Evolutionary conservation across 2,113 vertebrate genomes (phyloP).

Genomic region (Lethenteron camtschaticum): DNA sequence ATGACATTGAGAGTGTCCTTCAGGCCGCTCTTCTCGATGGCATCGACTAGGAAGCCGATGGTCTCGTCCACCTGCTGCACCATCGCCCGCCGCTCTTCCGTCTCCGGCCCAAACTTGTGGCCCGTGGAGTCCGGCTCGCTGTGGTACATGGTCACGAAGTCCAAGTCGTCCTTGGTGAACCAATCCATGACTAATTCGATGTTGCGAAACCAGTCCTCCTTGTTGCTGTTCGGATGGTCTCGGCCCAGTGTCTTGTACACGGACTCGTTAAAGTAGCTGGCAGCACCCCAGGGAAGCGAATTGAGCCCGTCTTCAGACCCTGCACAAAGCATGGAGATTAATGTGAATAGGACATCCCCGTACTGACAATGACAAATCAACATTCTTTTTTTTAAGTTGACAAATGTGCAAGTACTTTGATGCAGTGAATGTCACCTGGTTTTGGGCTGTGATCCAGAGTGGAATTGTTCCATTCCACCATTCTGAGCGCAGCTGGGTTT

Average conservation of each 20-base stretch:
- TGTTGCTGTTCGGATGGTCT: constrained; percentile 28
- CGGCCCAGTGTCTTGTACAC: constrained; percentile 20
- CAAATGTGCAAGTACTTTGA: not conserved
- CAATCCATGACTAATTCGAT: constrained; percentile 34
- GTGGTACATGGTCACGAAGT: constrained; percentile 45
- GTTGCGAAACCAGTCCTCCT: constrained; percentile 36
- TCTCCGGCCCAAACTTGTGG: constrained; percentile 27
- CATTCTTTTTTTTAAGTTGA: not conserved
- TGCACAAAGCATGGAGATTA: constrained; percentile 10
- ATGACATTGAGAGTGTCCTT: constrained; percentile 32
- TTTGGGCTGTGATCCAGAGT: constrained; percentile 76
- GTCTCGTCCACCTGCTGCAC: constrained; percentile 35
- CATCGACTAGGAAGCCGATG: constrained; percentile 28
- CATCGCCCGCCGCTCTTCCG: constrained; percentile 22
- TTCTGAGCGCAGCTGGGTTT: constrained; percentile 27
- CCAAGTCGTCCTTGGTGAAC: constrained; percentile 27
- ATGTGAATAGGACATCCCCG: not conserved
- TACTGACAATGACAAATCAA: not conserved
- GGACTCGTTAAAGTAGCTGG: constrained; percentile 27
- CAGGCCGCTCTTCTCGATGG: constrained; percentile 20
- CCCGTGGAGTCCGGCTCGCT: constrained; percentile 40
- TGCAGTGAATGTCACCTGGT: constrained; percentile 28
- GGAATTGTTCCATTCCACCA: constrained; percentile 74
- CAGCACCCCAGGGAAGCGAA: constrained; percentile 34
- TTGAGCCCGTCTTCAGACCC: constrained; percentile 39